Evolutionary conservation across 1,140 invertebrate species (phyloP).

Genomic region (Listronotus oregonensis): DNA sequence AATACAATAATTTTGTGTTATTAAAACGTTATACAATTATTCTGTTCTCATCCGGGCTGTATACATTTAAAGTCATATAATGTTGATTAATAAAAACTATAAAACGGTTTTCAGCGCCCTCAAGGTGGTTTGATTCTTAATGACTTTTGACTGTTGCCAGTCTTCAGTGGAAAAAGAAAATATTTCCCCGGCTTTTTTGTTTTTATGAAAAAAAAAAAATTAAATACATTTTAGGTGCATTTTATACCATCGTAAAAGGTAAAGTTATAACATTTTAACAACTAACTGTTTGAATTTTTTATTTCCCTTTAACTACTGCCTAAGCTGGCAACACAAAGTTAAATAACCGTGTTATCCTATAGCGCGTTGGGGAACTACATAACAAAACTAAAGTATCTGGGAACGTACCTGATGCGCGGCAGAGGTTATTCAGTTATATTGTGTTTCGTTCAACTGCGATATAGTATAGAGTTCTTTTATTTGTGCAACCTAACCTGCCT

Average conservation of each 20-base stretch:
- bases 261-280: conserved; percentile 3
- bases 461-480: conserved; percentile 3
- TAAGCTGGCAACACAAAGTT: conserved; percentile 4
- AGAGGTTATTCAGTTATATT: conserved; percentile 11
- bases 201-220: no score
- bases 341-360: conserved; percentile 6
- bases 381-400: background rate
- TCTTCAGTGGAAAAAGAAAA: background rate
- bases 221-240: background rate
- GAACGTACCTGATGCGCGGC: background rate
- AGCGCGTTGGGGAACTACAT: conserved; percentile 2
- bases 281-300: conserved; percentile 2
- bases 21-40: background rate
- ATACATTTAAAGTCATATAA: conserved; percentile 4
- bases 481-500: conserved; percentile 3
- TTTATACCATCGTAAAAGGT: background rate
- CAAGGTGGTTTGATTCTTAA: conserved; percentile 4
- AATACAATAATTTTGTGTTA: conserved; percentile 2
- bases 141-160: conserved; percentile 4
- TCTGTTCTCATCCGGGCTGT: conserved; percentile 5
- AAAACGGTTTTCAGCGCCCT: background rate
- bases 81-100: background rate
- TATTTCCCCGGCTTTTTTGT: no score
- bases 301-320: background rate
- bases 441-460: conserved; percentile 2